These are phyloP conservation scores for Mesorhabditis spiculigera DNA, from an alignment of 2,888 invertebrate species.

Conservation along the genomic window DNA sequence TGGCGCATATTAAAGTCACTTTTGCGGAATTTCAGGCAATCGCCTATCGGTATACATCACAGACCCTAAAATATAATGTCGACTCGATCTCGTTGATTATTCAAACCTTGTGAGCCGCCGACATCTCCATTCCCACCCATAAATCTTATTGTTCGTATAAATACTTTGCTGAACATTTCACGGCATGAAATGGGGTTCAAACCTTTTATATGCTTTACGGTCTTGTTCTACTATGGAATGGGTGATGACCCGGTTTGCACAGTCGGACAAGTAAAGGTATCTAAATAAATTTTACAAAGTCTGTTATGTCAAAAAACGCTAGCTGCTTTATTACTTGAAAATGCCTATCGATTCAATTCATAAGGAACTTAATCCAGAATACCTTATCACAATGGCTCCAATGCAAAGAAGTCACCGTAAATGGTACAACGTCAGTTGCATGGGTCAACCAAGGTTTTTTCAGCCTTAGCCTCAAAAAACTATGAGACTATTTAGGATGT, in stretches of 20 bases:
- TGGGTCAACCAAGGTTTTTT: neutral
- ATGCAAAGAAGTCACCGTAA: neutral
- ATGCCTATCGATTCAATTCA: neutral
- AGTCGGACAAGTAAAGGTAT: slow-evolving; percentile 1
- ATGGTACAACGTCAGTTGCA: neutral
- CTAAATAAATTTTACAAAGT: neutral
- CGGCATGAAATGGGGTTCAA: too few species aligned
- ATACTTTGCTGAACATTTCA: neutral
- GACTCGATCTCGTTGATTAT: slow-evolving; percentile 28
- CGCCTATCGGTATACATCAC: slow-evolving; percentile 21
- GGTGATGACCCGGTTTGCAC: neutral
- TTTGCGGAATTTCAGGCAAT: slow-evolving; percentile 13
- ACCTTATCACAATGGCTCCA: neutral
- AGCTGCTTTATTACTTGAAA: too few species aligned
- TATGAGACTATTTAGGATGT: neutral
- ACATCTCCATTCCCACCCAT: neutral
- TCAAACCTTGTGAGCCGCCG: slow-evolving; percentile 14
- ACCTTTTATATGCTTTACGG: neutral
- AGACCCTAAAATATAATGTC: slow-evolving; percentile 21
- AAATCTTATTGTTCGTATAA: neutral
- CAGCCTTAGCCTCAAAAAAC: neutral
- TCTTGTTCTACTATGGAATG: neutral
- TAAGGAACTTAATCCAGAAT: neutral
- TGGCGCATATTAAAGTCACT: neutral
- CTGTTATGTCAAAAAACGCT: neutral